Percentiles rank a stretch among this genome's conserved stretches.
These are phyloP conservation scores for Apis dorsata DNA, from an alignment of 1,140 invertebrate genomes.

Conservation along the genomic window DNA sequence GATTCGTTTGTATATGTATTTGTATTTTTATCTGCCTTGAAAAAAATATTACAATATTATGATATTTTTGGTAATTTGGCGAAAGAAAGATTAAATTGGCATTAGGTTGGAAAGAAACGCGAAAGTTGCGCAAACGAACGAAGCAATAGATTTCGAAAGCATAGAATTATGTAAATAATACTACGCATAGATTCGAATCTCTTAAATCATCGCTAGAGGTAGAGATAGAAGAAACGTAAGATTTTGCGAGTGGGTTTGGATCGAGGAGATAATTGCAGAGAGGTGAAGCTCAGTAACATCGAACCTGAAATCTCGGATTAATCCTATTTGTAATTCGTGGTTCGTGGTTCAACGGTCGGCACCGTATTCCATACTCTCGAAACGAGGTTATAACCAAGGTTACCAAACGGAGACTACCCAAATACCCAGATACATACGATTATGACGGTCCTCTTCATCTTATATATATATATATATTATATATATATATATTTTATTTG, in stretches of 20 bases:
- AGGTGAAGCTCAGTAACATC: not conserved
- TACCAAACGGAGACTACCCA: slow-evolving; percentile 70
- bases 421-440: slow-evolving; percentile 78
- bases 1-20: no score
- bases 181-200: not conserved
- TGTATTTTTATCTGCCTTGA: no score
- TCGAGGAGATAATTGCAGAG: not conserved
- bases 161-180: not conserved
- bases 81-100: slow-evolving; percentile 5
- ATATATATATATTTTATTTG: slow-evolving; percentile 31
- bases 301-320: slow-evolving; percentile 1
- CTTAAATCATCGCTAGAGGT: not conserved
- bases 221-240: not conserved
- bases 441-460: slow-evolving; percentile 58
- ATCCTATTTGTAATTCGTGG: slow-evolving; percentile 18
- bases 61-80: not conserved
- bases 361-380: slow-evolving; percentile 57
- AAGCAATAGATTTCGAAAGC: slow-evolving; percentile 35
- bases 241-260: not conserved
- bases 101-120: not conserved
- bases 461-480: not conserved
- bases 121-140: slow-evolving; percentile 8
- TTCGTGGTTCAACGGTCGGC: slow-evolving; percentile 39
- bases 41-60: no score
- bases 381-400: slow-evolving; percentile 74